Evolutionary conservation across 2,888 invertebrate species (phyloP).

Genomic region (Suillia variegata): DNA sequence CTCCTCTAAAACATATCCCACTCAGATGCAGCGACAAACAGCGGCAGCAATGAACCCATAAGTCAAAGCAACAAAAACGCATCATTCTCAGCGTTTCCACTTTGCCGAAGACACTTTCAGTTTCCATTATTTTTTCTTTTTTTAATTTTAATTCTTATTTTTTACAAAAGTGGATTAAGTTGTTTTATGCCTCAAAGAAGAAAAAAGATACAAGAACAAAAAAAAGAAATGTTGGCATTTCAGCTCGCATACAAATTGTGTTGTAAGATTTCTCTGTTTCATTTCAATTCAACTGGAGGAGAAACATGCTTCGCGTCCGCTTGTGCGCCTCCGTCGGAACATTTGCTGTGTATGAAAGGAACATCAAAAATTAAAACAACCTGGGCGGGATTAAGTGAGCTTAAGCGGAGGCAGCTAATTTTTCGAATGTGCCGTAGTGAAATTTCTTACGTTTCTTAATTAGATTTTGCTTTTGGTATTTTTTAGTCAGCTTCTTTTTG

Average conservation of each 20-base stretch:
- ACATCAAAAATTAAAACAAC: constrained; percentile 29
- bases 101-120: constrained; percentile 7
- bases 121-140: no score
- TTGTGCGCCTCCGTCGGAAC: constrained; percentile 20
- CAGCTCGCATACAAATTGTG: constrained; percentile 29
- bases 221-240: constrained; percentile 16
- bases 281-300: constrained; percentile 11
- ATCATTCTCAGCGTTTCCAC: not conserved
- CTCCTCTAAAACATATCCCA: constrained; percentile 8
- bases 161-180: constrained; percentile 18
- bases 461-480: not conserved
- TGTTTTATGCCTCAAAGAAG: constrained; percentile 9
- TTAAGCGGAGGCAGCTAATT: constrained; percentile 50
- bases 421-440: not conserved
- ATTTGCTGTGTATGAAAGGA: constrained; percentile 46
- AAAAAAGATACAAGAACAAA: not conserved
- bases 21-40: not conserved
- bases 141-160: no score
- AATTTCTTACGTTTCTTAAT: not conserved
- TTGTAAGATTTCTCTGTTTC: constrained; percentile 18
- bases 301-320: not conserved
- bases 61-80: constrained; percentile 48
- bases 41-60: constrained; percentile 52
- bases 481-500: not conserved
- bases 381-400: constrained; percentile 50